Evolutionary conservation across 1,140 invertebrate species (phyloP).

Genomic region (Drosophila athabasca): DNA sequence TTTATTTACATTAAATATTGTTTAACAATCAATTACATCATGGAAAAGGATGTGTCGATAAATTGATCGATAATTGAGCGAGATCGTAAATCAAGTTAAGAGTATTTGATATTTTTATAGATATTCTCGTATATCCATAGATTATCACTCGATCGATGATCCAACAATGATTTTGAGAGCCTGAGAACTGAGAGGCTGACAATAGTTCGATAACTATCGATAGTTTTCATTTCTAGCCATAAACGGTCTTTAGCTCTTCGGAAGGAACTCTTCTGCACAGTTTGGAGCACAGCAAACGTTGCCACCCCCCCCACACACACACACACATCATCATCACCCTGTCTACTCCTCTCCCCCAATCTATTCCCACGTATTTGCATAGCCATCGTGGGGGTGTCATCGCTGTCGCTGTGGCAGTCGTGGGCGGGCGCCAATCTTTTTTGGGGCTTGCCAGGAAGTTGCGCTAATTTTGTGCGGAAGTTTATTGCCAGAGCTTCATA

Average conservation of each 20-base stretch:
- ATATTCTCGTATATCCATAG: too few relatives aligned
- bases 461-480: constrained; percentile 72
- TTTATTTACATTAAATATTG: too few relatives aligned
- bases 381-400: constrained; percentile 26
- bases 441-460: constrained; percentile 68
- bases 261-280: constrained; percentile 4
- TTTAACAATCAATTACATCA: too few relatives aligned
- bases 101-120: too few relatives aligned
- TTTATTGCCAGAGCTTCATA: constrained; percentile 74
- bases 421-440: constrained; percentile 44
- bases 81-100: too few relatives aligned
- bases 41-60: too few relatives aligned
- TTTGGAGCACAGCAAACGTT: constrained; percentile 9
- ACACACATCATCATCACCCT: constrained; percentile 8
- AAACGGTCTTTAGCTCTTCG: background rate
- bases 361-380: constrained; percentile 26
- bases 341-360: constrained; percentile 7
- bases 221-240: background rate
- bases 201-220: too few relatives aligned
- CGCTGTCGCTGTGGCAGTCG: constrained; percentile 28
- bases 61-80: too few relatives aligned
- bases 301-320: background rate
- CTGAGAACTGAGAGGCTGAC: too few relatives aligned
- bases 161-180: too few relatives aligned
- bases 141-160: too few relatives aligned